Percentiles rank a stretch among this genome's conserved stretches.
Evolutionary conservation across 1,140 invertebrate genomes (phyloP).

Genomic region (Halyomorpha halys): DNA sequence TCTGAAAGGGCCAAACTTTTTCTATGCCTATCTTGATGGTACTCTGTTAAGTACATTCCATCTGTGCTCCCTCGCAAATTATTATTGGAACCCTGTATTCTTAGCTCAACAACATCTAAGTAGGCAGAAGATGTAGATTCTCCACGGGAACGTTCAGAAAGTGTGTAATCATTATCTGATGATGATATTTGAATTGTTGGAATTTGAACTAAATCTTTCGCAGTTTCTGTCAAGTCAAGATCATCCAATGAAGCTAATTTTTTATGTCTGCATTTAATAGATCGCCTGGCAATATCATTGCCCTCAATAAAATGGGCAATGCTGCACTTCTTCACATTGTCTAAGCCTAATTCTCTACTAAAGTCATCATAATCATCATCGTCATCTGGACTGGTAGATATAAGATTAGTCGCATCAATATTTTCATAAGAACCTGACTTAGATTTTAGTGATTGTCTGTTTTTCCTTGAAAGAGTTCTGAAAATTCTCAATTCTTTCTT

Average conservation of each 20-base stretch:
- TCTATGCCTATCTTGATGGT: constrained; percentile 23
- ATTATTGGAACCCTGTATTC: constrained; percentile 34
- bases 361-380: constrained; percentile 33
- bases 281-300: constrained; percentile 64
- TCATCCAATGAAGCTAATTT: constrained; percentile 30
- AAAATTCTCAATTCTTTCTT: constrained; percentile 23
- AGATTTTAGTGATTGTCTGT: constrained; percentile 25
- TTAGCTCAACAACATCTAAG: constrained; percentile 32
- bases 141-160: not conserved
- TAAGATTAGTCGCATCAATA: constrained; percentile 33
- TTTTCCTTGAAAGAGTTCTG: constrained; percentile 13
- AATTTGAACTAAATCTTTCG: constrained; percentile 20
- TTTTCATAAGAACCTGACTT: constrained; percentile 23
- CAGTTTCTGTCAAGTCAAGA: constrained; percentile 17
- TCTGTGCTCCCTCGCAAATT: constrained; percentile 33
- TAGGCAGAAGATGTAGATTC: constrained; percentile 5
- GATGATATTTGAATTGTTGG: constrained; percentile 26
- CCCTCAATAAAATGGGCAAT: constrained; percentile 60
- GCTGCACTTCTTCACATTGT: constrained; percentile 27
- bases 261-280: constrained; percentile 39
- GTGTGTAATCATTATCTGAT: constrained; percentile 24
- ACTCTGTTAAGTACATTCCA: constrained; percentile 23
- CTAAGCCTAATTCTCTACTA: constrained; percentile 25
- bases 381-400: constrained; percentile 33
- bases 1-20: constrained; percentile 29